A percentile compares a stretch with the other conserved stretches of the same genome.
Evolutionary conservation across 2,888 invertebrate genomes (phyloP).

Genomic region (Meta bourneti): DNA sequence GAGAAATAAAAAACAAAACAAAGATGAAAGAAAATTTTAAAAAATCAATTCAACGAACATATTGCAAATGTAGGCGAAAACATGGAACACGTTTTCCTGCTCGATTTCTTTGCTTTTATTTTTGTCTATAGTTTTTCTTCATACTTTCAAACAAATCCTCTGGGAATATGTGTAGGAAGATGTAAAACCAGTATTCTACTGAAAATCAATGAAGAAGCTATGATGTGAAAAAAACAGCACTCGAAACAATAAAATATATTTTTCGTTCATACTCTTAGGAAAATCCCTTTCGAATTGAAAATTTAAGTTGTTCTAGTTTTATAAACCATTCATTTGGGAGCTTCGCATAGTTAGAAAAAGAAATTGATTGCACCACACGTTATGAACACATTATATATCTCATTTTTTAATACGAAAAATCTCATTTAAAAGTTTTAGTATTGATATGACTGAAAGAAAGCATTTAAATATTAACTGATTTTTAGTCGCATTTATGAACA

Average conservation of each 20-base stretch:
- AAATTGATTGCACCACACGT: too few relatives aligned
- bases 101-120: neutral
- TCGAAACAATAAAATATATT: conserved; percentile 24
- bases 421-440: too few relatives aligned
- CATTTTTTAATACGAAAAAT: too few relatives aligned
- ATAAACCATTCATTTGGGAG: neutral
- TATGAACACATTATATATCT: too few relatives aligned
- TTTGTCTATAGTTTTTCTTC: neutral
- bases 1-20: neutral
- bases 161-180: neutral
- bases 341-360: too few relatives aligned
- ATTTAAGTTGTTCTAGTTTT: neutral
- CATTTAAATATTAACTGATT: too few relatives aligned
- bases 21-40: neutral
- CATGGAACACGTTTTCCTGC: neutral
- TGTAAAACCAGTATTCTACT: conserved; percentile 3
- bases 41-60: neutral
- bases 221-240: conserved; percentile 21
- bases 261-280: neutral
- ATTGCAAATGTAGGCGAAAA: neutral
- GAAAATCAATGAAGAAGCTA: conserved; percentile 32
- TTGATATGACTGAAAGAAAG: too few relatives aligned
- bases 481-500: too few relatives aligned
- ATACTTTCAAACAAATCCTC: neutral
- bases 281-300: conserved; percentile 21